Evolutionary conservation across 2,113 vertebrate genomes (phyloP).

Genomic region (Nannospalax galili): DNA sequence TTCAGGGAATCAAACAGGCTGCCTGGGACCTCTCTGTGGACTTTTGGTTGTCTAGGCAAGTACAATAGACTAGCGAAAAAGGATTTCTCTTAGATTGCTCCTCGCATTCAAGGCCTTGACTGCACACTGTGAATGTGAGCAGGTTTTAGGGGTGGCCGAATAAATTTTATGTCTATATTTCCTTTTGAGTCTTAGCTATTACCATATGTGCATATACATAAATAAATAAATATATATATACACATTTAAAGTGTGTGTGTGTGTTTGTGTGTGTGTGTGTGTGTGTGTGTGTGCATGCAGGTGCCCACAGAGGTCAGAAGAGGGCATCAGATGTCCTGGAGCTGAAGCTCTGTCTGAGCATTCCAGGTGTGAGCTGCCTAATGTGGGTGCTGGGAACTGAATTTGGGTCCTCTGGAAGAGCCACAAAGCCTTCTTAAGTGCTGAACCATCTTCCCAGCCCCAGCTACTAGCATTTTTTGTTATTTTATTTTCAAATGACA

Average conservation of each 20-base stretch:
- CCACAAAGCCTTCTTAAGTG: not conserved
- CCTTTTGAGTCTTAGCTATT: constrained; percentile 1
- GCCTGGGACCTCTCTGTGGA: not conserved
- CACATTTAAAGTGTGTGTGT: not conserved
- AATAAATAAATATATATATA: too few species aligned
- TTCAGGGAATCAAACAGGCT: not conserved
- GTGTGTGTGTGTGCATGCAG: not conserved
- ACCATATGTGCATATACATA: too few species aligned
- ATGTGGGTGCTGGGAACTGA: too few species aligned
- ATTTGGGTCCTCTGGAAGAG: too few species aligned
- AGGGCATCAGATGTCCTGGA: not conserved
- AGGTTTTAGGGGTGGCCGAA: not conserved
- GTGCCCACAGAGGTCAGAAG: not conserved
- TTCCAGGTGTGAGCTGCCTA: not conserved
- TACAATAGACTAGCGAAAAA: not conserved
- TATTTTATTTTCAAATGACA: not conserved
- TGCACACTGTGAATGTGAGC: not conserved
- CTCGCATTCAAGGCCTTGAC: not conserved
- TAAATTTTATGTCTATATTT: constrained; percentile 5
- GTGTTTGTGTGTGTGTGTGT: not conserved
- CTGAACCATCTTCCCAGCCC: not conserved
- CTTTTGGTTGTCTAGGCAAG: not conserved
- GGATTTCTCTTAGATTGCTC: not conserved
- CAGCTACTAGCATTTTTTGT: not conserved
- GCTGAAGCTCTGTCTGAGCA: too few species aligned